Evolutionary conservation across 2,888 invertebrate species (phyloP), one percentile per base, ranked within the genome.

Genomic region (Agrotis exclamationis): DNA sequence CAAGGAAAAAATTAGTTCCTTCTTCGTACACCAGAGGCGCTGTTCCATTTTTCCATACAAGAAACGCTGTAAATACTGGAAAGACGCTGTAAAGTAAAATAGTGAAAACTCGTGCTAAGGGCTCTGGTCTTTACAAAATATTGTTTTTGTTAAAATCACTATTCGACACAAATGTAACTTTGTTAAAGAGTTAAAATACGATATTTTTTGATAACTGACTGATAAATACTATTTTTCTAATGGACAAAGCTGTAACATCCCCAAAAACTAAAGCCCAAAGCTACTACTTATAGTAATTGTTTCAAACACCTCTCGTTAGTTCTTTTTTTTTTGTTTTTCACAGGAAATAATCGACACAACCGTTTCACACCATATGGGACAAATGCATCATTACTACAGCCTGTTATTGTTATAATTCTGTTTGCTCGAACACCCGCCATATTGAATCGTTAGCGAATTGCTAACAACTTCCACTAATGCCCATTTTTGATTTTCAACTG

Each of bases 401-500:
- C 5, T 82, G 80, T 85, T 87, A 88, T 87, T 89, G 90, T 90
- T 89, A 90, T 92, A 92, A 92, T 92, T 90, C 87, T 91, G 91
- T 93, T 92, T 91, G 86, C 89, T 85, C 89, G 74, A 74, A 58
- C 62, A 86, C 84, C 85, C 74, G 77, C 86, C 88, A 90, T 92
- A 90, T 89, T 60, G 83, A 81, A 83, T 93, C 92, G 93, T 93
- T 93, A 93, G 93, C 91, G 86, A 92, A 91, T 88, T 87, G 44
- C 70, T 81, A 73, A 80, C 66, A 57, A 78, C 70, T 39, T 76
- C 76, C 73, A 82, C 64, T 74, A 73, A 60, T 33, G 24, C 14
- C n/a, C 13, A n/a, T 56, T 56, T 33, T n/a, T 1, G 24, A 54
- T 33, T 56, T 56, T 56, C 6, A n/a, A 33, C 14, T 56, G 0